Conservation (phyloP, 2,797 vertebrate genomes). For the Prunella strophiata region DNA sequence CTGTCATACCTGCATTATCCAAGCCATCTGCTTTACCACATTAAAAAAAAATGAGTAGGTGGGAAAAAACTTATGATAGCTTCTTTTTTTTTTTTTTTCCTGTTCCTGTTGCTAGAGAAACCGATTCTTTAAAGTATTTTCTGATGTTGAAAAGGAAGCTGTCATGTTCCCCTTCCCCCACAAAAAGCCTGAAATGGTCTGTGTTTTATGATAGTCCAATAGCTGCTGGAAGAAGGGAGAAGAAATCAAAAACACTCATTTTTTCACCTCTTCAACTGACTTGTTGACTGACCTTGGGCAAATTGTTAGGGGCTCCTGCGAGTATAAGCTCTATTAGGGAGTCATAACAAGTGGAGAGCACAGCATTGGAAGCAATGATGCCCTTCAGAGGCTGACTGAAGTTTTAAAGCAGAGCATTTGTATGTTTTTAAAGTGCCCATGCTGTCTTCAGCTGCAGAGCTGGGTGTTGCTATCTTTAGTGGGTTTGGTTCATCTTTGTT, state of each 20-base stretch:
- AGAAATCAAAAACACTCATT: conserved; percentile 33
- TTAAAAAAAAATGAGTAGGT: conserved; percentile 51
- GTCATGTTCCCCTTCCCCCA: conserved; percentile 21
- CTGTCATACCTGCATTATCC: conserved; percentile 57
- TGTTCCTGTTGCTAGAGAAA: conserved; percentile 71
- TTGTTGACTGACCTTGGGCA: conserved; percentile 35
- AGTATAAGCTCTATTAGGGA: neutral
- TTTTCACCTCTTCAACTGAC: conserved; percentile 28
- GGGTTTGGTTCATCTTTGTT: neutral
- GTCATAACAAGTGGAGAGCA: neutral
- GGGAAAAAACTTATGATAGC: conserved; percentile 41
- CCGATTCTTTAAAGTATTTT: conserved; percentile 37
- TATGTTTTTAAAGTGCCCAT: neutral
- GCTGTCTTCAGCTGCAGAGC: neutral
- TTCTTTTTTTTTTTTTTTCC: neutral
- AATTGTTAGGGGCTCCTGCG: neutral
- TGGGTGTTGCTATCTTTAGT: neutral
- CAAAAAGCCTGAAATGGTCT: conserved; percentile 32
- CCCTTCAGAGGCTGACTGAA: neutral
- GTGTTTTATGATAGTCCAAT: neutral
- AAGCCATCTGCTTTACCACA: conserved; percentile 62
- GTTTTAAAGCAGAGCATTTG: neutral
- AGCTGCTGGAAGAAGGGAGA: neutral
- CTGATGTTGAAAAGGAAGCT: conserved; percentile 51
- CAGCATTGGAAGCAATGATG: neutral